These are phyloP conservation scores for Callorhinus ursinus DNA, from an alignment of 2,113 vertebrate genomes.

Conservation along the genomic window DNA sequence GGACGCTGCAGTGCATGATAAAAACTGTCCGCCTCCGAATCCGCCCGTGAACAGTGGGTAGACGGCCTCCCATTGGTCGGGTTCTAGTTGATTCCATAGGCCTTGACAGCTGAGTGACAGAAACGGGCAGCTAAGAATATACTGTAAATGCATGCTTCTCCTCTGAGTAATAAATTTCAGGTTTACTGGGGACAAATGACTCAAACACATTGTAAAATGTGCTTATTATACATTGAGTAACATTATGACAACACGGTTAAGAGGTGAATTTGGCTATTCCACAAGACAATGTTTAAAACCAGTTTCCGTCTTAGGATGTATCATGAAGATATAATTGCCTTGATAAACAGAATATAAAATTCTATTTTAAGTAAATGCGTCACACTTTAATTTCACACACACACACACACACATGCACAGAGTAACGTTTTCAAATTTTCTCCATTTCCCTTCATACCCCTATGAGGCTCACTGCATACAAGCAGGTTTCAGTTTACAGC, in stretches of 20 bases:
- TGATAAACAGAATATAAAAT: conserved; percentile 80
- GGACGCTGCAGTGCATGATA: conserved; percentile 74
- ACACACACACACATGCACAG: conserved; percentile 64
- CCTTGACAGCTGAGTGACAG: conserved; percentile 89
- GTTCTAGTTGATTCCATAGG: conserved; percentile 91
- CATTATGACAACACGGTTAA: conserved; percentile 66
- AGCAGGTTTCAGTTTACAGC: conserved; percentile 89
- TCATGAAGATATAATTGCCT: conserved; percentile 63
- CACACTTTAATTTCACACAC: conserved; percentile 82
- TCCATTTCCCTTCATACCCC: conserved; percentile 66
- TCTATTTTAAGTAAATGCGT: conserved; percentile 87
- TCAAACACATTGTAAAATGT: conserved; percentile 83
- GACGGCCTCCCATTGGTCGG: conserved; percentile 86
- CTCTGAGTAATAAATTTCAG: conserved; percentile 88
- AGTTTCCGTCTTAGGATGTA: conserved; percentile 78
- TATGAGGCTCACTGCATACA: conserved; percentile 75
- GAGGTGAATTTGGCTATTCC: conserved; percentile 80
- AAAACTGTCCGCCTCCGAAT: conserved; percentile 84
- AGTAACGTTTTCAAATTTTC: conserved; percentile 71
- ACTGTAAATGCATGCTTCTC: conserved; percentile 88
- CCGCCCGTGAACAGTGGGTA: conserved; percentile 86
- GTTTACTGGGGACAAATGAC: conserved; percentile 83
- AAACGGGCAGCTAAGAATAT: conserved; percentile 88
- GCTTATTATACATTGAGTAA: conserved; percentile 49
- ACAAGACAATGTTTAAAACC: conserved; percentile 78